phyloP scores from a whole-genome alignment of 2,113 vertebrate genomes.

The Onychorhynchus coronatus region DNA sequence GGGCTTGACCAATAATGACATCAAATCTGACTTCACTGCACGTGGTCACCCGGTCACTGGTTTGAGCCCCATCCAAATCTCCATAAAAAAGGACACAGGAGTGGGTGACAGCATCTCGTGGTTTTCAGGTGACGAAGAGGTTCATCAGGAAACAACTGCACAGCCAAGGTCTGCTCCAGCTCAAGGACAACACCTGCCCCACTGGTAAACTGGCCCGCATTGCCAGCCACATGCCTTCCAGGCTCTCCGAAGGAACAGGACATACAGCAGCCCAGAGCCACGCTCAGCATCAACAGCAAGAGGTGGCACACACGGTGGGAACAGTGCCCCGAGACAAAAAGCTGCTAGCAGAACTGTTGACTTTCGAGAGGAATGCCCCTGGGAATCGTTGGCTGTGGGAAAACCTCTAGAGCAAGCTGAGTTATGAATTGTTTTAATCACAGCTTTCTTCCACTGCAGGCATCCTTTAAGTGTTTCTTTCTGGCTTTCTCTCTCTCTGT shows the following conservation, averaged over 20 bases:
- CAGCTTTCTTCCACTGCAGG: not conserved
- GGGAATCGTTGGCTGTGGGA: not conserved
- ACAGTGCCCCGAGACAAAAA: not conserved
- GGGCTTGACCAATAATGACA: not conserved
- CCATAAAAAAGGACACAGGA: fast-evolving
- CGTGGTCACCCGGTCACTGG: not conserved
- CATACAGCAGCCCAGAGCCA: not conserved
- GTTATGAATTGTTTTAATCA: not conserved
- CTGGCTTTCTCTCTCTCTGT: not conserved
- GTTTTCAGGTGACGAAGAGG: not conserved
- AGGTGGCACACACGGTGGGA: not conserved
- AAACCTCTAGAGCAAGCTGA: not conserved
- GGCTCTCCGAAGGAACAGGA: not conserved
- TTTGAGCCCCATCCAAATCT: not conserved
- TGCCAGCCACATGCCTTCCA: not conserved
- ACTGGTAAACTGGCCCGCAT: not conserved
- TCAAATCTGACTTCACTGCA: not conserved
- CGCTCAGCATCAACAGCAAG: not conserved
- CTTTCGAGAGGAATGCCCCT: not conserved
- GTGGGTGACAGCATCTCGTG: not conserved
- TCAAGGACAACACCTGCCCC: not conserved
- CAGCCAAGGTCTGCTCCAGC: not conserved
- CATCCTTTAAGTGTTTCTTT: not conserved
- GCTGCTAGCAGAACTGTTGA: not conserved
- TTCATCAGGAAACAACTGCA: not conserved